Percentiles rank a stretch among this genome's conserved stretches.
These are phyloP conservation scores for Takifugu ocellatus DNA, from an alignment of 2,797 vertebrate species.

Conservation along the genomic window DNA sequence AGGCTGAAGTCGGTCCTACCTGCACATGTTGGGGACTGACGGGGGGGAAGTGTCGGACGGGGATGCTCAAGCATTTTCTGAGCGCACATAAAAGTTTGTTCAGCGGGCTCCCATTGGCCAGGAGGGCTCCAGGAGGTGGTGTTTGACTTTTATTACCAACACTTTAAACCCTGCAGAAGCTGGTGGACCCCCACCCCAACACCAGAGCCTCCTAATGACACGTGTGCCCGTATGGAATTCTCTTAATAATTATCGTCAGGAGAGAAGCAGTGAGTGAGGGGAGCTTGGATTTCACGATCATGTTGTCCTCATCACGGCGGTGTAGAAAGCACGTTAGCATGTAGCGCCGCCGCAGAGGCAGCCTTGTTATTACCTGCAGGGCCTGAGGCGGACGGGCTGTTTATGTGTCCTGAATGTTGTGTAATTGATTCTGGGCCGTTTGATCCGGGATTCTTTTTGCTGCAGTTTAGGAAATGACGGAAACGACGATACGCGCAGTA, in stretches of 20 bases:
- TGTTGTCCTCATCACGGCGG: constrained; percentile 27
- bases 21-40: constrained; percentile 69
- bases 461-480: constrained; percentile 6
- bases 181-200: constrained; percentile 39
- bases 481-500: not conserved
- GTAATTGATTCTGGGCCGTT: constrained; percentile 31
- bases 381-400: constrained; percentile 41
- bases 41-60: constrained; percentile 25
- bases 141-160: constrained; percentile 71
- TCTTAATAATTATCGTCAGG: constrained; percentile 69
- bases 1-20: constrained; percentile 59
- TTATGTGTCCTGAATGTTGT: constrained; percentile 40
- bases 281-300: constrained; percentile 58
- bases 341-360: constrained; percentile 37
- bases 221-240: constrained; percentile 64
- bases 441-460: constrained; percentile 14
- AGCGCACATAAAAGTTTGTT: constrained; percentile 68
- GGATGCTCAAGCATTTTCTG: constrained; percentile 64
- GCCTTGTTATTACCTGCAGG: constrained; percentile 59
- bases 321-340: constrained; percentile 37
- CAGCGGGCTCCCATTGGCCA: constrained; percentile 71
- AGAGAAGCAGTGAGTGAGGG: constrained; percentile 46
- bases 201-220: constrained; percentile 73
- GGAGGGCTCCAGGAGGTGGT: constrained; percentile 63
- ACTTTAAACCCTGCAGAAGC: constrained; percentile 70